Conservation (phyloP, 2,113 vertebrate species). For the Telmatochromis brichardi region DNA sequence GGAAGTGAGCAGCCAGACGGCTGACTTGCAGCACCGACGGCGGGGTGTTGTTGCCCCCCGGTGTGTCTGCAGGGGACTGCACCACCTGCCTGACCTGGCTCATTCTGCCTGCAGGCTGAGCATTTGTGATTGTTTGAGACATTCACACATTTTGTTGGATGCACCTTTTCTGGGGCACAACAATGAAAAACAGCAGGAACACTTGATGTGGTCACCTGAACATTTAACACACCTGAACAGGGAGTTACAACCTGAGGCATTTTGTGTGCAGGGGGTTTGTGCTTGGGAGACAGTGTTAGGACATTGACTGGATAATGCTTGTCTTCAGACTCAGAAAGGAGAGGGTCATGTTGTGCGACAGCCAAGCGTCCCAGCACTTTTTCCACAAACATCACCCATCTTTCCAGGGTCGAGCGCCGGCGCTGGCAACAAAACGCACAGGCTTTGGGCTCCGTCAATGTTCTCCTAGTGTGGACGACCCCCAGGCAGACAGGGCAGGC, state of each 20-base stretch:
- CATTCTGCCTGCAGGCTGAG: neutral
- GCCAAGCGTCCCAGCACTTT: neutral
- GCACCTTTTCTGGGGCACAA: neutral
- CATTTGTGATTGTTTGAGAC: neutral
- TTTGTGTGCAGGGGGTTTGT: neutral
- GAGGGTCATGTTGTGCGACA: neutral
- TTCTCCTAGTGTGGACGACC: neutral
- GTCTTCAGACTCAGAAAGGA: neutral
- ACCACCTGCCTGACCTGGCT: neutral
- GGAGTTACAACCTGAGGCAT: neutral
- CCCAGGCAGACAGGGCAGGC: neutral
- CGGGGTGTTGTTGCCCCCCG: rapidly evolving
- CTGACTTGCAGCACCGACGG: neutral
- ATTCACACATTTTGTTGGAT: rapidly evolving
- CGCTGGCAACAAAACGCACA: neutral
- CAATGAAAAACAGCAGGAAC: neutral
- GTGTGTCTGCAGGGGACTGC: neutral
- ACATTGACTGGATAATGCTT: neutral
- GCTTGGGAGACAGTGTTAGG: neutral
- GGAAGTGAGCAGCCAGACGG: neutral
- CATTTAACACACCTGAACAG: neutral
- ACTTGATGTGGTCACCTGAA: neutral
- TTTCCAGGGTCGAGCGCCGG: neutral
- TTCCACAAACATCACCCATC: neutral
- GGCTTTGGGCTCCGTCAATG: neutral